Evolutionary conservation across 2,113 vertebrate genomes (phyloP), one percentile per base, ranked within the genome.

Genomic region (Halcyon senegalensis): DNA sequence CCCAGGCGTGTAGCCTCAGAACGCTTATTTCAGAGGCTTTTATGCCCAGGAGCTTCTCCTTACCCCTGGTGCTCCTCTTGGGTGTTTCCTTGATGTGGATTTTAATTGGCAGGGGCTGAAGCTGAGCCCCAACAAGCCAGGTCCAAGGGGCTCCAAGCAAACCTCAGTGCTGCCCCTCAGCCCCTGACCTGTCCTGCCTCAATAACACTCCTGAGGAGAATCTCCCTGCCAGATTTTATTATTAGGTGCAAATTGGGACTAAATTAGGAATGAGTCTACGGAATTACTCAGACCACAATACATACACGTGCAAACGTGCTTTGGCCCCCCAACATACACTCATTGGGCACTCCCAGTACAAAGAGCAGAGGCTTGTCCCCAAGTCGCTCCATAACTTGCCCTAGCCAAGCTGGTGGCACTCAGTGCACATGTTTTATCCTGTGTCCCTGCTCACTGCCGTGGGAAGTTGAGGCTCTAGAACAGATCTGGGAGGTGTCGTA

Each of bases 291-390:
- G 59, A 44, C 20, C 35, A 33, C 13, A 44, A 14, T 4, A 50
- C 24, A 9, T 16, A 58, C 21, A 31, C 0, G 0, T 56, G n/a
- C 44, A 81, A 62, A 74, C 13, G 7, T 23, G 44, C n/a, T 84
- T 74, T 62, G 33, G 2, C 7, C 31, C 24, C 0, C 0, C 37
- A 17, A 6, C 1, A 21, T 30, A 33, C 17, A 10, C 0, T 0
- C 23, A 59, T 51, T 7, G 4, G 35, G 31, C 0, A 0, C 63
- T 48, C 35, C 7, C 2, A 0, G 8, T 39, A 50, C 0, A 1
- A 53, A 86, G 66, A 66, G 28, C 56, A 70, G 51, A 44, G 51
- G 1, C 23, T 41, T 56, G 41, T 56, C 21, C n/a, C 33, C 0
- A 1, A 14, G 16, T 53, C 0, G 0, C 41, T 69, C 79, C 0